Evolutionary conservation across 2,113 vertebrate species (phyloP).

Genomic region (Cavia aperea): DNA sequence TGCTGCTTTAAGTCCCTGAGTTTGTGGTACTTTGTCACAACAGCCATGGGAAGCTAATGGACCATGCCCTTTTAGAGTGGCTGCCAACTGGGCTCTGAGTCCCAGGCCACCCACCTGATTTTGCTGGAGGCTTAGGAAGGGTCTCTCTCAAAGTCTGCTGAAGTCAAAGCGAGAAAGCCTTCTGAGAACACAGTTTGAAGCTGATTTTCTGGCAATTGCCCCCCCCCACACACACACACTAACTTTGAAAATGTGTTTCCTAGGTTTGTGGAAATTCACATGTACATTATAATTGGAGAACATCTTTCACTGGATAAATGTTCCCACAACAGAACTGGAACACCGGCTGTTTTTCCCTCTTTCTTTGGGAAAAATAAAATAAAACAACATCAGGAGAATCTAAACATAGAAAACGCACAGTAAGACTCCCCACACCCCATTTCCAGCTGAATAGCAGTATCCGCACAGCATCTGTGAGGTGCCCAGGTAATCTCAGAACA

Average conservation of each 20-base stretch:
- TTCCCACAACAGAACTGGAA: conserved; percentile 1
- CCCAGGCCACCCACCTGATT: conserved; percentile 28
- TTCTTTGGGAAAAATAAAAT: conserved; percentile 15
- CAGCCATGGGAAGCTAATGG: neutral
- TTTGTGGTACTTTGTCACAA: neutral
- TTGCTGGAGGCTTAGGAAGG: neutral
- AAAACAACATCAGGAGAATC: conserved; percentile 34
- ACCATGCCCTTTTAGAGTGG: neutral
- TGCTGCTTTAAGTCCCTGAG: neutral
- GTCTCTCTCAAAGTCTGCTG: neutral
- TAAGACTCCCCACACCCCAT: neutral
- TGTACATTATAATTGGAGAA: neutral
- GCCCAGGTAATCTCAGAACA: neutral
- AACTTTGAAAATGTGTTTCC: conserved; percentile 41
- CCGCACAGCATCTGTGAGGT: conserved; percentile 19
- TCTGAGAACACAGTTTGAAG: neutral
- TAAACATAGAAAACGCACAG: conserved; percentile 54
- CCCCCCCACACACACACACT: neutral
- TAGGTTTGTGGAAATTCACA: neutral
- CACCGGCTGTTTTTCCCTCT: neutral
- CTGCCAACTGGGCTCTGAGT: neutral
- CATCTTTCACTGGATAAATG: neutral
- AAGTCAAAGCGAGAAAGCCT: conserved; percentile 20
- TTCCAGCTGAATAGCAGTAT: neutral
- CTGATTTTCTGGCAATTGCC: conserved; percentile 20